A percentile compares a stretch with the other conserved stretches of the same genome.
phyloP scores from a whole-genome alignment of 2,888 invertebrate species.

The Hololepta plana region DNA sequence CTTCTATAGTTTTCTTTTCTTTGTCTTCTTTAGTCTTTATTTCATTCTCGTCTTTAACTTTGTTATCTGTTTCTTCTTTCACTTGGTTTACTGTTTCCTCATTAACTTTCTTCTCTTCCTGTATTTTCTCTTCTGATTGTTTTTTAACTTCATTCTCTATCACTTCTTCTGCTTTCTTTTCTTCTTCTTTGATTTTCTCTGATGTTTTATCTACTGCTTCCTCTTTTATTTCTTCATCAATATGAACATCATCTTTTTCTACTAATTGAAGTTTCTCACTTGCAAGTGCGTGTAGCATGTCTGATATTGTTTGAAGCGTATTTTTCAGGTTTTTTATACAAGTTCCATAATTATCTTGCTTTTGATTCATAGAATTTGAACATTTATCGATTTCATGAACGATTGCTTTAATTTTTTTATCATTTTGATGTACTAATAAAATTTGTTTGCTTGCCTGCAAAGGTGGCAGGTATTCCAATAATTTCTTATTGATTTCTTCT shows the following conservation, averaged over 20 bases:
- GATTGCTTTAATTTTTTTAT: too few species aligned
- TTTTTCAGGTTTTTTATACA: too few species aligned
- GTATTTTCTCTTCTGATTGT: constrained; percentile 8
- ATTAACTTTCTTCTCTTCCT: constrained; percentile 7
- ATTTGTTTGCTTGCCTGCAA: constrained; percentile 3
- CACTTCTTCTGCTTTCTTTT: constrained; percentile 7
- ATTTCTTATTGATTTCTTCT: constrained; percentile 1
- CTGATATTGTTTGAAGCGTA: too few species aligned
- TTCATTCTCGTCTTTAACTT: constrained; percentile 4
- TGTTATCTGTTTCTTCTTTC: constrained; percentile 7
- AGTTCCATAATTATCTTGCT: too few species aligned
- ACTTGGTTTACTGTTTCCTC: constrained; percentile 8
- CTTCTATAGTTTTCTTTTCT: constrained; percentile 7
- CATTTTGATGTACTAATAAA: too few species aligned
- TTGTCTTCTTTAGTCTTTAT: constrained; percentile 5
- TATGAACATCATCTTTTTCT: constrained; percentile 9
- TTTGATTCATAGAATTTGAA: too few species aligned
- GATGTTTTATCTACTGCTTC: constrained; percentile 7
- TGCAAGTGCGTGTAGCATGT: too few species aligned
- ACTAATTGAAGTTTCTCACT: too few species aligned
- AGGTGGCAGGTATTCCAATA: neutral
- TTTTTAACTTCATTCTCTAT: constrained; percentile 8
- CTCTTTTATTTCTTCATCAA: constrained; percentile 8
- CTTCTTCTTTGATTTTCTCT: constrained; percentile 7
- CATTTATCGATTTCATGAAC: too few species aligned